Evolutionary conservation across 2,888 invertebrate species (phyloP).

Genomic region (Parnassius mnemosyne): DNA sequence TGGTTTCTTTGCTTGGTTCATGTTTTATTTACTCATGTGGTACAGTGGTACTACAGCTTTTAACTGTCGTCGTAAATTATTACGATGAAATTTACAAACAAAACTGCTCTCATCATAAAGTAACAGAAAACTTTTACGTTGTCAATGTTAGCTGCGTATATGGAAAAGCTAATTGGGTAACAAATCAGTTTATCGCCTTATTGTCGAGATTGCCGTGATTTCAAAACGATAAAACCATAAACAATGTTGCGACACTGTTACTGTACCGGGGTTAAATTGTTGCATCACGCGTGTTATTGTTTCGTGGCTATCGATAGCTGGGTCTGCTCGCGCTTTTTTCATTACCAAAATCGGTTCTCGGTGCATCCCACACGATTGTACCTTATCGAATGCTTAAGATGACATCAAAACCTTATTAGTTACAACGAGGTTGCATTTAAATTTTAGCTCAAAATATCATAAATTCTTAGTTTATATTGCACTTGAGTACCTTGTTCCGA

Average conservation of each 20-base stretch:
- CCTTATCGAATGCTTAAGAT: slow-evolving; percentile 13
- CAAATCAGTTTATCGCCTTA: slow-evolving; percentile 14
- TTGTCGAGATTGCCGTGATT: slow-evolving; percentile 17
- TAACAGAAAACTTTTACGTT: not conserved
- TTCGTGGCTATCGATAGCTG: slow-evolving; percentile 2
- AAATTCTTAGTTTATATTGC: slow-evolving; percentile 9
- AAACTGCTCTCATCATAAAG: not conserved
- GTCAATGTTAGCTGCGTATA: slow-evolving; percentile 14
- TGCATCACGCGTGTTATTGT: slow-evolving; percentile 12
- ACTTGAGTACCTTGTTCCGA: slow-evolving; percentile 31
- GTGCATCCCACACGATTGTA: slow-evolving; percentile 18
- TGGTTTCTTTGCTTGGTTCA: no score
- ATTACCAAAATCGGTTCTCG: slow-evolving; percentile 4
- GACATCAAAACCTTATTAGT: slow-evolving; percentile 14
- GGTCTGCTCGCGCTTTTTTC: slow-evolving; percentile 15
- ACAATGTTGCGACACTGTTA: slow-evolving; percentile 5
- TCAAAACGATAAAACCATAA: slow-evolving; percentile 19
- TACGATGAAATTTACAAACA: no score
- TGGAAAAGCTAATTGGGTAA: slow-evolving; percentile 12
- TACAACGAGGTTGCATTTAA: slow-evolving; percentile 21
- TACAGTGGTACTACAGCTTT: no score
- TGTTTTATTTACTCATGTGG: no score
- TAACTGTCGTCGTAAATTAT: no score
- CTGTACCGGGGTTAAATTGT: slow-evolving; percentile 12
- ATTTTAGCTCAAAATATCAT: slow-evolving; percentile 24